Base-by-base conservation (phyloP, 2,797 vertebrate genomes). In the Salarias fasciatus region DNA sequence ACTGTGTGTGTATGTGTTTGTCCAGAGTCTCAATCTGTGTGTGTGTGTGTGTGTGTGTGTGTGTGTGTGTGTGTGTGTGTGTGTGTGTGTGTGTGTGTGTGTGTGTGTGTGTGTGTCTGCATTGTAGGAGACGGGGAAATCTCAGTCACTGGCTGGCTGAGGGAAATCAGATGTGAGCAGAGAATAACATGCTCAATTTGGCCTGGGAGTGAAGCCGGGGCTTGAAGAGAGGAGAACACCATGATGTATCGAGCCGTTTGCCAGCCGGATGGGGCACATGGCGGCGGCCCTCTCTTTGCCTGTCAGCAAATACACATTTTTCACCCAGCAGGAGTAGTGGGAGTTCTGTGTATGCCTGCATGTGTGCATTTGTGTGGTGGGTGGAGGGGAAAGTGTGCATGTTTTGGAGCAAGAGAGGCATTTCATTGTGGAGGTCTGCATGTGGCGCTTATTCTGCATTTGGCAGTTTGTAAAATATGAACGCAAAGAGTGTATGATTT, bases 151-250 rank as follows among this genome's bases (percentile, higher is more conserved):
- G 92, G 93, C 92, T 89, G 91, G 90, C 89, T 93, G 89, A 87
- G 80, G 85, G 84, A 91, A 94, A 95, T 92, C 91, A 92, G 92
- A 95, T 92, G 92, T 94, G 94, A 95, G 93, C 92, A 93, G 90
- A 95, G 94, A 95, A 95, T 94, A 94, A 94, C 94, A 95, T 94
- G 93, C 93, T 95, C 90, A 72, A 92, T 95, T 95, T 95, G 94
- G 92, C 90, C 91, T 91, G 91, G 84, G 91, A 90, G 93, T 93
- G 92, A 88, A 95, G 90, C 71, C 48, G 65, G 53, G 77, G 71
- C 69, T 75, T 64, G 60, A 83, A 81, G 72, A 82, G 73, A 76
- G 77, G 63, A 65, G 84, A 80, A 65, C 78, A 33, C 81, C 79
- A 61, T 95, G 93, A 95, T 95, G 90, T 93, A 95, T 94, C 83